Evolutionary conservation across 2,113 vertebrate genomes (phyloP).

Genomic region (Gnathochromis pfefferi): DNA sequence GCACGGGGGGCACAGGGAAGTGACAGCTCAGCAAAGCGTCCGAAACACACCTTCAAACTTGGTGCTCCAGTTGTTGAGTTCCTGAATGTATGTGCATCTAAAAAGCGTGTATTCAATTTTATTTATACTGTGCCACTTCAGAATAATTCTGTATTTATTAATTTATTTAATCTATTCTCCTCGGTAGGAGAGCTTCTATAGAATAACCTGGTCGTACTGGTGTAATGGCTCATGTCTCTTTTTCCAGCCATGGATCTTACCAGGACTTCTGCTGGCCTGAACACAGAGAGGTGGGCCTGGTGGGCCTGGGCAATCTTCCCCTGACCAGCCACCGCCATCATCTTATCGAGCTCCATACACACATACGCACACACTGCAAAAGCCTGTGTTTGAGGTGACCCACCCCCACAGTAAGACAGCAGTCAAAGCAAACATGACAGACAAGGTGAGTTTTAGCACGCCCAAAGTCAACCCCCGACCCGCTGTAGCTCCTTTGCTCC

Average conservation of each 20-base stretch:
- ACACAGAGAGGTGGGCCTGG: not conserved
- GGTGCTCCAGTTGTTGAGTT: not conserved
- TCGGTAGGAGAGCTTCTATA: not conserved
- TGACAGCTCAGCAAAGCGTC: not conserved
- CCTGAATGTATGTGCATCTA: rapidly evolving
- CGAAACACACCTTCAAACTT: not conserved
- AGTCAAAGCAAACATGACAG: slow-evolving; percentile 75
- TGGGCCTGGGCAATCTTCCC: not conserved
- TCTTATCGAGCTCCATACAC: not conserved
- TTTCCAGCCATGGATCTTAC: slow-evolving; percentile 37
- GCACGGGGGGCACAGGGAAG: not conserved
- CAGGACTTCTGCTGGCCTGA: not conserved
- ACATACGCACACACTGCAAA: not conserved
- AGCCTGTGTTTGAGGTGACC: not conserved
- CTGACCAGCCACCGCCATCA: not conserved
- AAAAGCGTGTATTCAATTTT: rapidly evolving
- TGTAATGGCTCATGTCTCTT: not conserved
- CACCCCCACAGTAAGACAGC: not conserved
- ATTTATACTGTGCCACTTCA: rapidly evolving
- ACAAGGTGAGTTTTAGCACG: slow-evolving; percentile 73
- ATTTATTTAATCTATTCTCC: not conserved
- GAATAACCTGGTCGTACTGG: too few relatives aligned
- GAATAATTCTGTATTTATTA: not conserved
- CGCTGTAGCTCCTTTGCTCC: slow-evolving; percentile 66
- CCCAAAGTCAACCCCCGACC: slow-evolving; percentile 74